phyloP scores from a whole-genome alignment of 1,140 invertebrate genomes.

The Drosophila guanche region DNA sequence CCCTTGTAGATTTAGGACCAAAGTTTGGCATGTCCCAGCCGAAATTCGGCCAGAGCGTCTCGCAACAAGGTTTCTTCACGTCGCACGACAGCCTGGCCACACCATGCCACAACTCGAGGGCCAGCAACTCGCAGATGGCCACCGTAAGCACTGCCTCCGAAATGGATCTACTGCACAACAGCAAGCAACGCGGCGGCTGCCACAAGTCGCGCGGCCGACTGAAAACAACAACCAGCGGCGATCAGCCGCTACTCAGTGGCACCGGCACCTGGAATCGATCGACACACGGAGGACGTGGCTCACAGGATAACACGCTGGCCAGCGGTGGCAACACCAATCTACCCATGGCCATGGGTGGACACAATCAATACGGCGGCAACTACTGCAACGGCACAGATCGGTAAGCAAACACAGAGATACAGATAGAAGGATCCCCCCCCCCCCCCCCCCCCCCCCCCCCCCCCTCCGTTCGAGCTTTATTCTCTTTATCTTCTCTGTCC shows the following conservation, averaged over 20 bases:
- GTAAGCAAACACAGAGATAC: constrained; percentile 26
- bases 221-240: constrained; percentile 84
- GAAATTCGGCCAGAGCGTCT: constrained; percentile 84
- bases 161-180: constrained; percentile 87
- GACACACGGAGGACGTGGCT: constrained; percentile 58
- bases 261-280: constrained; percentile 81
- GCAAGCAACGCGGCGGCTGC: constrained; percentile 84
- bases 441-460: too few relatives aligned
- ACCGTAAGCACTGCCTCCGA: constrained; percentile 88
- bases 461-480: too few relatives aligned
- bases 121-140: constrained; percentile 86
- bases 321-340: constrained; percentile 55
- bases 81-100: constrained; percentile 88
- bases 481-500: background rate
- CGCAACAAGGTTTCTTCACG: constrained; percentile 87
- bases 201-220: constrained; percentile 87
- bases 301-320: constrained; percentile 81
- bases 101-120: constrained; percentile 85
- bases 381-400: constrained; percentile 83
- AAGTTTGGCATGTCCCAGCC: constrained; percentile 87
- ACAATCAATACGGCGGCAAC: constrained; percentile 78
- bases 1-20: constrained; percentile 86
- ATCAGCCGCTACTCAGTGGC: constrained; percentile 66
- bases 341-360: constrained; percentile 66
- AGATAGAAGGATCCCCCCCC: too few relatives aligned